phyloP scores from a whole-genome alignment of 2,888 invertebrate species.

The Cantharis nigra region DNA sequence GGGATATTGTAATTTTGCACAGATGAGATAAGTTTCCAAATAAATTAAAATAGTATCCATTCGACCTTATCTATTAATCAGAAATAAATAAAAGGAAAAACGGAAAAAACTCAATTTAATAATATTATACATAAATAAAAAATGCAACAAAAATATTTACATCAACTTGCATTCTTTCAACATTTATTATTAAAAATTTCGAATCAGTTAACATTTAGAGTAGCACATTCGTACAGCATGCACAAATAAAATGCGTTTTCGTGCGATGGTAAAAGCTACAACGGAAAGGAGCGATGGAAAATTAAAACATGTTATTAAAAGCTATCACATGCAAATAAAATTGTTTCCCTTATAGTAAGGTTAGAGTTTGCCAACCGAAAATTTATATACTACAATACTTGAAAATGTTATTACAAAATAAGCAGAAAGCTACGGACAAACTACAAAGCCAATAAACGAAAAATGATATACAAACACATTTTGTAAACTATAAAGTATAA shows the following conservation, averaged over 20 bases:
- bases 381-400: constrained; percentile 43
- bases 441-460: constrained; percentile 39
- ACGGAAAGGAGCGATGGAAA: not conserved
- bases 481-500: constrained; percentile 10
- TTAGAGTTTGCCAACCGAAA: constrained; percentile 52
- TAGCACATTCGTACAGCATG: not conserved
- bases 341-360: constrained; percentile 60
- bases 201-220: not conserved
- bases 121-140: not conserved
- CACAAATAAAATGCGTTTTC: not conserved
- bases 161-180: not conserved
- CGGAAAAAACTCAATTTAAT: not conserved
- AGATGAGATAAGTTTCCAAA: not conserved
- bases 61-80: not conserved
- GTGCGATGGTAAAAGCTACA: not conserved
- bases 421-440: constrained; percentile 48
- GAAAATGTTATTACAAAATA: constrained; percentile 45
- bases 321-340: constrained; percentile 43
- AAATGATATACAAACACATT: constrained; percentile 28
- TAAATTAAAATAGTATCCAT: not conserved
- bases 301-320: constrained; percentile 9
- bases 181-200: not conserved
- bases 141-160: not conserved
- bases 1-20: not conserved
- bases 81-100: not conserved